Evolutionary conservation across 2,113 vertebrate species (phyloP).

Genomic region (Etheostoma spectabile): DNA sequence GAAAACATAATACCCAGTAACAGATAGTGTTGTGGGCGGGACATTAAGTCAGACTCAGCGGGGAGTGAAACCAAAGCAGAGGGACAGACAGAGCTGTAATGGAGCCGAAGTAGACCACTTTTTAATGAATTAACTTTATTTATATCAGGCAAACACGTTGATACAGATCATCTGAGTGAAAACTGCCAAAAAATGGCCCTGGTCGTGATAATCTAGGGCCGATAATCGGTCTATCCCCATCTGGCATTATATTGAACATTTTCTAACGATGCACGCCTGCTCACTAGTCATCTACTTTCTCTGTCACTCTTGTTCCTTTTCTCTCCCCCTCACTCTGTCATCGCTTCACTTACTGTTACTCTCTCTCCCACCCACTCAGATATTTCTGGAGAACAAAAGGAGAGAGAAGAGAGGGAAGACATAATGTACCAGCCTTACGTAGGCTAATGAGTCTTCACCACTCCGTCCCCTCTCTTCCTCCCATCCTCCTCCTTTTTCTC

Average conservation of each 20-base stretch:
- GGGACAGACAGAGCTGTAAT: too few relatives aligned
- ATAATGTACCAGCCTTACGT: slow-evolving; percentile 70
- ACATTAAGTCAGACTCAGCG: too few relatives aligned
- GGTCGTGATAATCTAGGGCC: too few relatives aligned
- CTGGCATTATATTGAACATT: slow-evolving; percentile 5
- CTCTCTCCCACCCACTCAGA: slow-evolving; percentile 74
- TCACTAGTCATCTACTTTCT: slow-evolving; percentile 47
- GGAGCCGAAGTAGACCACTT: too few relatives aligned
- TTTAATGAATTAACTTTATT: too few relatives aligned
- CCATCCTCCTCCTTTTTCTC: slow-evolving; percentile 21
- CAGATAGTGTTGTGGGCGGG: too few relatives aligned
- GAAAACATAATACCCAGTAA: too few relatives aligned
- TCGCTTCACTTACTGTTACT: slow-evolving; percentile 60
- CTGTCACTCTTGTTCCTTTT: slow-evolving; percentile 42
- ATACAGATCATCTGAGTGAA: too few relatives aligned
- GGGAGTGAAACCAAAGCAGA: too few relatives aligned
- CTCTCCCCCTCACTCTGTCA: slow-evolving; percentile 69
- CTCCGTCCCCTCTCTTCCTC: slow-evolving; percentile 37
- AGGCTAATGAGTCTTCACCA: slow-evolving; percentile 75
- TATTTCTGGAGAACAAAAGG: slow-evolving; percentile 82
- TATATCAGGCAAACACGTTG: too few relatives aligned
- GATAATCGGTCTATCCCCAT: too few relatives aligned
- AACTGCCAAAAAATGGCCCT: too few relatives aligned
- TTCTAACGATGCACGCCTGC: slow-evolving; percentile 24
- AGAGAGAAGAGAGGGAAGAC: slow-evolving; percentile 63